Conservation (phyloP, 2,888 invertebrate genomes). For the Sinotaia quadrata region DNA sequence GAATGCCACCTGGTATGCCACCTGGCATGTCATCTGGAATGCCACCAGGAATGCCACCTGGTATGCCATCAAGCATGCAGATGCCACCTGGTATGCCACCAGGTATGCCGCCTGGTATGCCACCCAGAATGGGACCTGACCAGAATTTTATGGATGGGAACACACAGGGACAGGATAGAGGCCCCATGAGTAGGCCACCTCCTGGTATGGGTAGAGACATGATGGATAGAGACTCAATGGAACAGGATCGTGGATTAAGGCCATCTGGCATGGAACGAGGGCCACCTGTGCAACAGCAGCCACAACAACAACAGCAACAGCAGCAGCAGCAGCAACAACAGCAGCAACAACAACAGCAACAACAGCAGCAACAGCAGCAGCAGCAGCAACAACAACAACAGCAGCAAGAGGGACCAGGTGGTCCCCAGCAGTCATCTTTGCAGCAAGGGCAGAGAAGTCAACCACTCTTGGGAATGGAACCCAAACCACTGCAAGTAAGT, state of each 20-base stretch:
- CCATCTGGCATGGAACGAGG: background rate
- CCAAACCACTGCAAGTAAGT: constrained; percentile 16
- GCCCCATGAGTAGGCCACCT: background rate
- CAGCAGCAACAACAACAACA: background rate
- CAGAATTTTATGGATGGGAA: constrained; percentile 16
- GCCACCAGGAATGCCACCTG: constrained; percentile 5
- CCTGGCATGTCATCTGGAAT: constrained; percentile 5
- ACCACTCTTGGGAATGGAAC: constrained; percentile 17
- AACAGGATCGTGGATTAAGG: background rate
- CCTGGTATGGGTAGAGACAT: constrained; percentile 1
- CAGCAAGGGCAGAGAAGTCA: background rate
- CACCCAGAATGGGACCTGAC: constrained; percentile 11
- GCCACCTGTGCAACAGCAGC: constrained; percentile 4
- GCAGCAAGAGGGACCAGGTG: constrained; percentile 7
- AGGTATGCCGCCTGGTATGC: background rate
- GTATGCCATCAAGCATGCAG: constrained; percentile 17
- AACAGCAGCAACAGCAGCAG: background rate
- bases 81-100: constrained; percentile 18
- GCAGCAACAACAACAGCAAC: too few species aligned
- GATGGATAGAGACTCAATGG: constrained; percentile 14
- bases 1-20: constrained; percentile 15
- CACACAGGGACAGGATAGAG: background rate
- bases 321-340: too few species aligned
- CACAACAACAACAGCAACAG: too few species aligned
- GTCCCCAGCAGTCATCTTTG: background rate